These are phyloP conservation scores for Volucella inflata DNA, from an alignment of 2,888 invertebrate genomes.

Conservation along the genomic window DNA sequence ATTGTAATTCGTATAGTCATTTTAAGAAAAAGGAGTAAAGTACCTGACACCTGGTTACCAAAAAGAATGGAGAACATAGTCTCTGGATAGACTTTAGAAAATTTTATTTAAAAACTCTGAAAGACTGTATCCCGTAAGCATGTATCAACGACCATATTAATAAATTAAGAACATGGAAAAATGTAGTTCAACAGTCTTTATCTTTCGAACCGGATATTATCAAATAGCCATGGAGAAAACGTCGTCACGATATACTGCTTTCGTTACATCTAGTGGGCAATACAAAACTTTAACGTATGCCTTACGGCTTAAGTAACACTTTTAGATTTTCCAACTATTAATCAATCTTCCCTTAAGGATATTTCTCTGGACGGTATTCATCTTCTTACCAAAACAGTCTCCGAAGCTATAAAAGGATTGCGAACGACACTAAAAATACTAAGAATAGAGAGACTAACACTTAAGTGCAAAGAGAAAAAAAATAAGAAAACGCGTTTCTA, in stretches of 20 bases:
- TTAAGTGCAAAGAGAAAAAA: constrained; percentile 17
- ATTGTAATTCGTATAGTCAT: no score
- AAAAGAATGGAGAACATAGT: constrained; percentile 60
- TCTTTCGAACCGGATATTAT: constrained; percentile 2
- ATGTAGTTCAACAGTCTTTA: constrained; percentile 3
- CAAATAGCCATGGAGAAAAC: constrained; percentile 3
- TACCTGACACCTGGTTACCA: no score
- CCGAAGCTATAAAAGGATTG: neutral
- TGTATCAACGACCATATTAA: constrained; percentile 16
- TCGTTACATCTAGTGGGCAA: constrained; percentile 9
- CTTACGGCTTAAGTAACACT: constrained; percentile 11
- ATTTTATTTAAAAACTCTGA: neutral
- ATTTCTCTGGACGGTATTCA: constrained; percentile 14
- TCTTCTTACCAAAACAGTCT: neutral
- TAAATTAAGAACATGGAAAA: neutral
- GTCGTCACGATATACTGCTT: neutral
- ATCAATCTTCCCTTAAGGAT: neutral
- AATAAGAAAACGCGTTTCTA: neutral
- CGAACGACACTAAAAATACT: neutral
- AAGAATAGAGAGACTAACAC: constrained; percentile 16
- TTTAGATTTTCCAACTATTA: constrained; percentile 14
- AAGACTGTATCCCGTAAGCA: constrained; percentile 1
- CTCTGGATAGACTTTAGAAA: constrained; percentile 22
- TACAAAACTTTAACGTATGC: constrained; percentile 12
- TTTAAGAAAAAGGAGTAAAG: no score